Percentiles rank a stretch among this genome's conserved stretches.
Conservation (phyloP, 2,113 vertebrate genomes). For the Picathartes gymnocephalus region DNA sequence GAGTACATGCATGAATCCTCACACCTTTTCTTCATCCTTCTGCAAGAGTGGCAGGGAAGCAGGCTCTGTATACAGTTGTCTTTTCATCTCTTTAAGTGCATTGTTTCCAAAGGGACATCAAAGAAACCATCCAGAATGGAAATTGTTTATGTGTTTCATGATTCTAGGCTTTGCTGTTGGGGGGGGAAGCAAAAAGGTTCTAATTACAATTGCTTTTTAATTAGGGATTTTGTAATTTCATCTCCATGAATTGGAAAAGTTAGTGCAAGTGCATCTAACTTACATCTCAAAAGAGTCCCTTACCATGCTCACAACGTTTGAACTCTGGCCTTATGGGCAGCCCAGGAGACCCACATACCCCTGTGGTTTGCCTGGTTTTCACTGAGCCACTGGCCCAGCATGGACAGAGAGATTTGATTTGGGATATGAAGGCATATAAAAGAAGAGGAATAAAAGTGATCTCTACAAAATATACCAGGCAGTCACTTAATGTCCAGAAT, state of each 20-base stretch:
- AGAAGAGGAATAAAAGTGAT: neutral
- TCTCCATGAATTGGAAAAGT: neutral
- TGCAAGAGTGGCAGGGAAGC: neutral
- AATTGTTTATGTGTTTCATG: neutral
- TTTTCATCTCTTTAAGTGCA: neutral
- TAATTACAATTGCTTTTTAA: neutral
- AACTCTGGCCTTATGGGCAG: neutral
- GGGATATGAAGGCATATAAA: neutral
- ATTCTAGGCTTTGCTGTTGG: neutral
- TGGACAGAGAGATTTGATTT: neutral
- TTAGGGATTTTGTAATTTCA: neutral
- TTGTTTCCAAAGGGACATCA: neutral
- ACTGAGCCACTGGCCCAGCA: neutral
- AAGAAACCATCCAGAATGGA: neutral
- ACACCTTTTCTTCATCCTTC: neutral
- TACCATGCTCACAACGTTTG: neutral
- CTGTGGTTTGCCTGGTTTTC: neutral
- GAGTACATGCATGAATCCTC: neutral
- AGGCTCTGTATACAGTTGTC: neutral
- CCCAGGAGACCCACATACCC: accelerated
- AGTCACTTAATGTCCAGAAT: neutral
- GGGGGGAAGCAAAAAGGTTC: neutral
- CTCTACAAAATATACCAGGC: neutral
- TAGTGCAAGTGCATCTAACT: neutral
- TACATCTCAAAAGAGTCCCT: neutral